Evolutionary conservation across 2,113 vertebrate species (phyloP).

Genomic region (Willisornis vidua): DNA sequence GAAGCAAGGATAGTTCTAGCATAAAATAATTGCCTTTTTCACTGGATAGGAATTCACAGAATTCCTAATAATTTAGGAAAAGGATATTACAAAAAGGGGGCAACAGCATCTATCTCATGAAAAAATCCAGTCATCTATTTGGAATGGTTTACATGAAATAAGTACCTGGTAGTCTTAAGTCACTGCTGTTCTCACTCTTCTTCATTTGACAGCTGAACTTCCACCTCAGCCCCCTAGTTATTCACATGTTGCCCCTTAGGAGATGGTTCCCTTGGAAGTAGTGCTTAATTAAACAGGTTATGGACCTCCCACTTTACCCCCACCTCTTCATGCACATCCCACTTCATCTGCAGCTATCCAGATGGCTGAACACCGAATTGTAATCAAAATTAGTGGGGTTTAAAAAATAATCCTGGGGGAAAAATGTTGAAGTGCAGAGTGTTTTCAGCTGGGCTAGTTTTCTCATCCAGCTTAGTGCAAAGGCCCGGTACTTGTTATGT

Average conservation of each 20-base stretch:
- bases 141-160: neutral
- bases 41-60: neutral
- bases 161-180: neutral
- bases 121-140: neutral
- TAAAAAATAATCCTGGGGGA: neutral
- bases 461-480: neutral
- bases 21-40: neutral
- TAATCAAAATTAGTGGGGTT: neutral
- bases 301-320: neutral
- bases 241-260: neutral
- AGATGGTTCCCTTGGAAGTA: neutral
- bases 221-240: neutral
- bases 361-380: neutral
- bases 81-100: neutral
- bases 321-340: neutral
- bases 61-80: neutral
- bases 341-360: neutral
- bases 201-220: neutral
- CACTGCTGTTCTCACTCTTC: neutral
- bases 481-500: neutral
- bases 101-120: neutral
- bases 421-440: neutral
- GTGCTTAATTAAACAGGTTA: neutral
- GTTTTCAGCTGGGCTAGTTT: neutral
- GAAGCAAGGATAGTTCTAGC: neutral